phyloP scores from a whole-genome alignment of 2,113 vertebrate genomes.

The Leptobrachium leishanense region DNA sequence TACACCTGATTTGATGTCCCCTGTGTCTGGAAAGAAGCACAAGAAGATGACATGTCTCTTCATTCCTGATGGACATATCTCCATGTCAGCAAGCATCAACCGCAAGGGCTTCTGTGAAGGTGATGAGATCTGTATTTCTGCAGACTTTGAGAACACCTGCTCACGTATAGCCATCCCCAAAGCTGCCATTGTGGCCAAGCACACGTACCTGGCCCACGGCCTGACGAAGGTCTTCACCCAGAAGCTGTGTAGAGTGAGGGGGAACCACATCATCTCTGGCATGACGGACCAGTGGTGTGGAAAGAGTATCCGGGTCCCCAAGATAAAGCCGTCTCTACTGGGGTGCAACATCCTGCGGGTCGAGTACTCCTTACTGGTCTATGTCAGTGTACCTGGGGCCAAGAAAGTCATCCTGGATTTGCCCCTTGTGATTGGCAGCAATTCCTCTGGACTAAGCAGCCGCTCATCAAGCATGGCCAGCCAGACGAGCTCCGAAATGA shows the following conservation, averaged over 20 bases:
- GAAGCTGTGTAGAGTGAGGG: slow-evolving; percentile 86
- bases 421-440: slow-evolving; percentile 83
- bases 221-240: slow-evolving; percentile 83
- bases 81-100: slow-evolving; percentile 83
- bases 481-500: slow-evolving; percentile 79
- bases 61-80: slow-evolving; percentile 88
- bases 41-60: slow-evolving; percentile 96
- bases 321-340: slow-evolving; percentile 81
- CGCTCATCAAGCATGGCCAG: slow-evolving; percentile 89
- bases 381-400: slow-evolving; percentile 83
- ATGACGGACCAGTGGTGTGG: slow-evolving; percentile 86
- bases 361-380: slow-evolving; percentile 86
- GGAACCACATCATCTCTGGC: slow-evolving; percentile 92
- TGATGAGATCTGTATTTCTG: slow-evolving; percentile 89
- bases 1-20: slow-evolving; percentile 85
- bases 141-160: slow-evolving; percentile 93
- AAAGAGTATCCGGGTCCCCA: slow-evolving; percentile 77
- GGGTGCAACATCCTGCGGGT: slow-evolving; percentile 85
- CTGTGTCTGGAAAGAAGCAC: slow-evolving; percentile 83
- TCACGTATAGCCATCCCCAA: slow-evolving; percentile 95
- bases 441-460: slow-evolving; percentile 79
- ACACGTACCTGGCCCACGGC: slow-evolving; percentile 87
- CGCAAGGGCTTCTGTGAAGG: slow-evolving; percentile 91
- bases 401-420: slow-evolving; percentile 87
- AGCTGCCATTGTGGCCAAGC: slow-evolving; percentile 88